Evolutionary conservation across 2,113 vertebrate species (phyloP).

Genomic region (Pygoscelis adeliae): DNA sequence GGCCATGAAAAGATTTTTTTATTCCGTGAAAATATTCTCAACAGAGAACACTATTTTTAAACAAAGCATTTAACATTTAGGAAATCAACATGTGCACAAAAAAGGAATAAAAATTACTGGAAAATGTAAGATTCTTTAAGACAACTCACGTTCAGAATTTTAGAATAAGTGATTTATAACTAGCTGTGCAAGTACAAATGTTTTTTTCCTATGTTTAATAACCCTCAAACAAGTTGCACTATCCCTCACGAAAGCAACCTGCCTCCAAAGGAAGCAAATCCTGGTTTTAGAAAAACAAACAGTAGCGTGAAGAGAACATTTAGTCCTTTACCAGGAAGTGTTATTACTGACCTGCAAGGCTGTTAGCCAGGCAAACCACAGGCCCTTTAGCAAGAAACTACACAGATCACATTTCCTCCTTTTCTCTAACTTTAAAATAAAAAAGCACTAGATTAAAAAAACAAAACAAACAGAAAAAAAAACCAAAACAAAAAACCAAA

Average conservation of each 20-base stretch:
- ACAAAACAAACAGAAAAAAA: background rate
- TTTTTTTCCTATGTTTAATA: constrained; percentile 66
- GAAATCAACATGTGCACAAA: constrained; percentile 88
- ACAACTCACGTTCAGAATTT: constrained; percentile 74
- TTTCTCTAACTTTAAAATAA: constrained; percentile 70
- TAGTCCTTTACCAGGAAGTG: constrained; percentile 73
- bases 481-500: background rate
- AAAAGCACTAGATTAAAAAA: constrained; percentile 51
- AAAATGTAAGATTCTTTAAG: constrained; percentile 79
- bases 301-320: constrained; percentile 75
- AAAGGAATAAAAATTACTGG: constrained; percentile 77
- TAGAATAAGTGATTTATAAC: constrained; percentile 68
- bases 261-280: constrained; percentile 75
- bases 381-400: constrained; percentile 70
- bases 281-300: constrained; percentile 76
- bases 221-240: constrained; percentile 70
- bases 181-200: constrained; percentile 78
- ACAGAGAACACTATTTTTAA: constrained; percentile 82
- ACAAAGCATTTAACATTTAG: constrained; percentile 87
- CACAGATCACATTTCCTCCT: constrained; percentile 73
- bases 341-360: constrained; percentile 73
- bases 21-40: constrained; percentile 93
- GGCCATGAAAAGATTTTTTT: constrained; percentile 80
- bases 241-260: constrained; percentile 66
- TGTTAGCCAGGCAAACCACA: constrained; percentile 67